A percentile compares a stretch with the other conserved stretches of the same genome.
Evolutionary conservation across 2,797 vertebrate species (phyloP).

Genomic region (Syngnathus acus): DNA sequence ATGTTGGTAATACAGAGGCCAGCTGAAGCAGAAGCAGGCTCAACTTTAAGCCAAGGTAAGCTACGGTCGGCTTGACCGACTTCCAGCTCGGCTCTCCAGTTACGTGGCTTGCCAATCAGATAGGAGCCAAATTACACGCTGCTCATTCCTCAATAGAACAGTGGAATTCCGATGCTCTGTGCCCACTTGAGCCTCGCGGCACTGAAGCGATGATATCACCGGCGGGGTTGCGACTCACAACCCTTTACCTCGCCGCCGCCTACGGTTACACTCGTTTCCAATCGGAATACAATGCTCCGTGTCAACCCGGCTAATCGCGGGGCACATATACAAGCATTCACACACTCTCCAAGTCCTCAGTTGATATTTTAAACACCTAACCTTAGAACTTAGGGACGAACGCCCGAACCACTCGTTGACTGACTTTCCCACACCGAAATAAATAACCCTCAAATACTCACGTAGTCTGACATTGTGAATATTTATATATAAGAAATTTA

Average conservation of each 20-base stretch:
- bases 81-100: slow-evolving; percentile 39
- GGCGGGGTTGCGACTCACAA: slow-evolving; percentile 2
- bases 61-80: slow-evolving; percentile 32
- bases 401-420: neutral
- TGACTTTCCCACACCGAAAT: neutral
- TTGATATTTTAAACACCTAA: neutral
- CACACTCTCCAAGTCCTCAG: too few relatives aligned
- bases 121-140: slow-evolving; percentile 42
- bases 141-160: slow-evolving; percentile 21
- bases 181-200: slow-evolving; percentile 23
- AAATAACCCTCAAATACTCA: neutral
- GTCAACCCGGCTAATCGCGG: too few relatives aligned
- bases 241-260: neutral
- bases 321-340: too few relatives aligned
- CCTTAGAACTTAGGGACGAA: neutral
- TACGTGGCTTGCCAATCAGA: slow-evolving; percentile 51
- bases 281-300: too few relatives aligned
- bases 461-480: neutral
- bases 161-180: slow-evolving; percentile 15
- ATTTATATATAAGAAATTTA: neutral
- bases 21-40: slow-evolving; percentile 28
- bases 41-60: slow-evolving; percentile 31
- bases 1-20: slow-evolving; percentile 31
- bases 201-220: slow-evolving; percentile 11
- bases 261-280: neutral